Base-by-base conservation (phyloP, 2,888 invertebrate species). In the Pseudanteris insignis region DNA sequence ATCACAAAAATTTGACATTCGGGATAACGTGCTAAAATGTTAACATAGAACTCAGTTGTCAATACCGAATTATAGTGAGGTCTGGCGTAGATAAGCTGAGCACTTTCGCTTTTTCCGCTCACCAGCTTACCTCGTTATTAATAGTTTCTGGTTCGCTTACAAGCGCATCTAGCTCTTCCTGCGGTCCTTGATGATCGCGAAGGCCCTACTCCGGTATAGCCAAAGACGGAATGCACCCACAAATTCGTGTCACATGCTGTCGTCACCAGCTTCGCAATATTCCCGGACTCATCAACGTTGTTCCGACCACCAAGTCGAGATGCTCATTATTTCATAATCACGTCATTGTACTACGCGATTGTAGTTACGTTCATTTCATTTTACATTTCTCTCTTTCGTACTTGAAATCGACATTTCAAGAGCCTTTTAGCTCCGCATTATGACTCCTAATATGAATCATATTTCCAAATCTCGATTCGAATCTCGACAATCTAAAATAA, bases 71-170 rank as follows among this genome's bases (percentile, higher is more conserved):
- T n/a, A n/a, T n/a, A n/a, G n/a, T n/a, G 18, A 26, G 26, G 26
- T 26, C 26, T 4, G 8, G 6, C 37, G 48, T 41, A 34, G 53
- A 62, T 65, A 60, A 59, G 55, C 50, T 53, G 68, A 65, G 61
- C 64, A 70, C 74, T 75, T 75, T 75, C 75, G 74, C 75, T 75
- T 75, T 74, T 72, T 72, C 70, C 69, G 55, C 64, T 62, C 61
- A 70, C 69, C 61, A 64, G 67, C 67, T 66, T 58, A 67, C 66
- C 51, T 65, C 69, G 68, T 75, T 76, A 75, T 76, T 71, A 74
- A 73, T 75, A 70, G 72, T 76, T 76, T 76, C 72, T 74, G 73
- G 73, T 76, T 73, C 70, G 72, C 69, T 76, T 72, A 69, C 66
- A 63, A 68, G 64, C 70, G 70, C 72, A 77, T 71, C 70, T 70